Evolutionary conservation across 53 echinoderm and acorn worm species (phyloP).

Genomic region (Apostichopus leukothele): DNA sequence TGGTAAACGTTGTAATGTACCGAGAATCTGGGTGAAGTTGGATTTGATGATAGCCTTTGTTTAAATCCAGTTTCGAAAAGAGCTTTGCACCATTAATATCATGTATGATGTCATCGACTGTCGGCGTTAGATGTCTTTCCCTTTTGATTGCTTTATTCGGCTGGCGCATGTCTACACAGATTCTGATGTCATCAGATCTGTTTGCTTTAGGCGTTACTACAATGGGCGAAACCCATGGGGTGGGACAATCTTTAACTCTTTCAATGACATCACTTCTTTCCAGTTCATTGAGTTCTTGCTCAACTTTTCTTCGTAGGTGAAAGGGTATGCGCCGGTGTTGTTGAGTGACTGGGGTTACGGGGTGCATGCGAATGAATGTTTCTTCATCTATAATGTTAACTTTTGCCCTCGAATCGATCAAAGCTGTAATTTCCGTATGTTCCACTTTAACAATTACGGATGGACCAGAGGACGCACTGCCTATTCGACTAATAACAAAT

Average conservation of each 20-base stretch:
- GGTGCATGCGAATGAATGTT: neutral
- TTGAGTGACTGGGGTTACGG: slow-evolving; percentile 41
- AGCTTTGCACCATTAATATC: slow-evolving; percentile 37
- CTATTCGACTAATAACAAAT: no score
- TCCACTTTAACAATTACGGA: no score
- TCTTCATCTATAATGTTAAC: no score
- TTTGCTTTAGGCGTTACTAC: slow-evolving; percentile 58
- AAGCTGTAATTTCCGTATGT: no score
- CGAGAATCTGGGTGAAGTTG: slow-evolving; percentile 43
- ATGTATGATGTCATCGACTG: slow-evolving; percentile 50
- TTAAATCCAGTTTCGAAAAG: slow-evolving; percentile 53
- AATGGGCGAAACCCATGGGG: slow-evolving; percentile 56
- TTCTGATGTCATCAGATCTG: slow-evolving; percentile 9
- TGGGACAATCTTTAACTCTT: slow-evolving; percentile 30
- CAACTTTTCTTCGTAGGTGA: slow-evolving; percentile 44
- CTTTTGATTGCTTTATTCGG: slow-evolving; percentile 49
- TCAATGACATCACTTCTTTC: slow-evolving; percentile 46
- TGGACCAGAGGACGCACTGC: no score
- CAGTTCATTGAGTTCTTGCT: neutral
- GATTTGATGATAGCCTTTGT: slow-evolving; percentile 55
- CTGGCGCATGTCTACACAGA: slow-evolving; percentile 61
- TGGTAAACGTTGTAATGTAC: slow-evolving; percentile 70
- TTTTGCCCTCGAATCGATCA: no score
- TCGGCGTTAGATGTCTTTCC: slow-evolving; percentile 57
- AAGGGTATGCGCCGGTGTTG: slow-evolving; percentile 51